Evolutionary conservation across 2,888 invertebrate species (phyloP).

Genomic region (Eupsilia transversa): DNA sequence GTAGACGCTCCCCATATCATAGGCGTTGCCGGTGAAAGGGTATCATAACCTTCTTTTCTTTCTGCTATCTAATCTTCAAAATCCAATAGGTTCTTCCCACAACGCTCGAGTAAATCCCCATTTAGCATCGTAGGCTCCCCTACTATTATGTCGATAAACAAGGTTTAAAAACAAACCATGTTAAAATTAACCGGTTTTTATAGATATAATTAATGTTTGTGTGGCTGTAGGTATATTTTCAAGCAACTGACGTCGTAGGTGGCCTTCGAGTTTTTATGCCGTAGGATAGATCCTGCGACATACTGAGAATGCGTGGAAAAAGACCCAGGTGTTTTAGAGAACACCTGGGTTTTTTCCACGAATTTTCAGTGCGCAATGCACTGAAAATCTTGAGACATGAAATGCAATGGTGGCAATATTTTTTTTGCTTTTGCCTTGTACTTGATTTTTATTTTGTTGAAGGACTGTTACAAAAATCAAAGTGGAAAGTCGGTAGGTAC

Average conservation of each 20-base stretch:
- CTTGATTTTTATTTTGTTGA: neutral
- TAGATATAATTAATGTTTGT: constrained; percentile 18
- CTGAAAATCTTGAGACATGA: neutral
- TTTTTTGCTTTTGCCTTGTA: neutral
- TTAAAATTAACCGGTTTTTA: constrained; percentile 3
- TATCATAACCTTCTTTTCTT: too few species aligned
- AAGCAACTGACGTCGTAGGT: constrained; percentile 40
- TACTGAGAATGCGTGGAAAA: too few species aligned
- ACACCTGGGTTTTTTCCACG: neutral
- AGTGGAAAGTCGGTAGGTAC: neutral
- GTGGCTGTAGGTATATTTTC: constrained; percentile 39
- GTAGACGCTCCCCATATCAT: too few species aligned
- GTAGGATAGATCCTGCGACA: too few species aligned
- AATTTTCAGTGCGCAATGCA: constrained; percentile 12
- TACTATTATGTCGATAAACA: constrained; percentile 5
- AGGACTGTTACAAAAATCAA: neutral
- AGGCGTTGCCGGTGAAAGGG: too few species aligned
- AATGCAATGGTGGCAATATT: neutral
- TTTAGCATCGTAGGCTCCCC: neutral
- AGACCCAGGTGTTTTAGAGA: too few species aligned
- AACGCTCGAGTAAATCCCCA: too few species aligned
- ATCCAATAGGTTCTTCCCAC: too few species aligned
- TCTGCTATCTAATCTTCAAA: too few species aligned
- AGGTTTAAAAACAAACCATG: constrained; percentile 37
- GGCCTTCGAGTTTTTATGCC: constrained; percentile 3